These are phyloP conservation scores for Euphonia xanthogaster DNA, from an alignment of 2,797 vertebrate genomes.

Conservation along the genomic window DNA sequence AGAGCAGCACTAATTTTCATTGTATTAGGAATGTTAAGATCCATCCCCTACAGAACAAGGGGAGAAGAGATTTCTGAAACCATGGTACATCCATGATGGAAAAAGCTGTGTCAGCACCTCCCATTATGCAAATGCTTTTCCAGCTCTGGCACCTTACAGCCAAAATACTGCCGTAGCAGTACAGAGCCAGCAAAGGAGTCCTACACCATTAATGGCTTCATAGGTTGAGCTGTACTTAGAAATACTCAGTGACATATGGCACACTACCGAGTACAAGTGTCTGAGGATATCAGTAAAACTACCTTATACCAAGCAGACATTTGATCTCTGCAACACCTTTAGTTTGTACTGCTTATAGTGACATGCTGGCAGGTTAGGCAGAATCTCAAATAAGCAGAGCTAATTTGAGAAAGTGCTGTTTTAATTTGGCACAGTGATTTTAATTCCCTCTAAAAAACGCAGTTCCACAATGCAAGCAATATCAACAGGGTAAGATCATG, in stretches of 20 bases:
- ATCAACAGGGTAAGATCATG: background rate
- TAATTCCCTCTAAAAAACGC: background rate
- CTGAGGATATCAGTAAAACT: background rate
- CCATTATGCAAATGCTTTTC: background rate
- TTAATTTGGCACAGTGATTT: background rate
- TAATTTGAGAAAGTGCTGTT: background rate
- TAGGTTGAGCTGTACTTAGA: background rate
- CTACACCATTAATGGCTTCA: background rate
- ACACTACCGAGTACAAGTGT: background rate
- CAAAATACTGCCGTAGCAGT: background rate
- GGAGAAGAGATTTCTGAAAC: background rate
- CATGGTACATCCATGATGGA: background rate
- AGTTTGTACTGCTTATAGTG: background rate
- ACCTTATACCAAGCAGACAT: background rate
- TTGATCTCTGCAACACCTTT: background rate
- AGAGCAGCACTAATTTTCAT: background rate
- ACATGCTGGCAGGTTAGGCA: background rate
- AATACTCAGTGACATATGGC: background rate
- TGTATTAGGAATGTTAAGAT: background rate
- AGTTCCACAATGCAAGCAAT: background rate
- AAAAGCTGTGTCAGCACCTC: slow-evolving; percentile 13
- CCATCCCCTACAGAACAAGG: background rate
- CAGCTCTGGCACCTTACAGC: background rate
- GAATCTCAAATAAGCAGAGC: background rate
- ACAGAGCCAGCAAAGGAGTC: background rate